These are phyloP conservation scores for Parnassius smintheus DNA, from an alignment of 2,888 invertebrate genomes.

Conservation along the genomic window DNA sequence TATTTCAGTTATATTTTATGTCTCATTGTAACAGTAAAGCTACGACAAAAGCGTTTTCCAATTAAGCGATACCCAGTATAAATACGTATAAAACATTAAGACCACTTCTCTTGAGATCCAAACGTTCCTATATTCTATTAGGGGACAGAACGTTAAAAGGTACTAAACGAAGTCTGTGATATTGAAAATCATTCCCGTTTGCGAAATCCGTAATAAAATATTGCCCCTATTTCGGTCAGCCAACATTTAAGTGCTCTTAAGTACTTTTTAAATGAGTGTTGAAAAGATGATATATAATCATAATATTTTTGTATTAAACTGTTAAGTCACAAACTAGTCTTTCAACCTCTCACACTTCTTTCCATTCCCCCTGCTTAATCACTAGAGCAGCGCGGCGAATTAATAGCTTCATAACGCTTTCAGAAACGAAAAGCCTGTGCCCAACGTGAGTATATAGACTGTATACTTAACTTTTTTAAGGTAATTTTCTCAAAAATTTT, in stretches of 20 bases:
- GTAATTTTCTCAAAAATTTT: too few species aligned
- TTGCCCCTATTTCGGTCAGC: conserved; percentile 6
- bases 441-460: too few species aligned
- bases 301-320: too few species aligned
- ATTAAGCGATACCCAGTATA: conserved; percentile 7
- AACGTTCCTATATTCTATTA: conserved; percentile 25
- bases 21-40: neutral
- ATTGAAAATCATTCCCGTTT: conserved; percentile 21
- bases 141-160: conserved; percentile 25
- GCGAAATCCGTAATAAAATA: conserved; percentile 12
- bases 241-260: neutral
- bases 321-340: too few species aligned
- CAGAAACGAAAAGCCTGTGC: too few species aligned
- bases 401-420: too few species aligned
- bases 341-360: too few species aligned
- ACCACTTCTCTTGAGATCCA: conserved; percentile 10
- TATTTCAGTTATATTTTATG: conserved; percentile 6
- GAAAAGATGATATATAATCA: too few species aligned
- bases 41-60: neutral
- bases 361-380: too few species aligned
- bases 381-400: too few species aligned
- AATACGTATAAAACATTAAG: conserved; percentile 24
- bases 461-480: too few species aligned
- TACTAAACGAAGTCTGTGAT: conserved; percentile 8
- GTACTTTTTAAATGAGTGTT: neutral